Percentiles rank a stretch among this genome's conserved stretches.
Evolutionary conservation across 2,888 invertebrate species (phyloP).

Genomic region (Leucania comma): DNA sequence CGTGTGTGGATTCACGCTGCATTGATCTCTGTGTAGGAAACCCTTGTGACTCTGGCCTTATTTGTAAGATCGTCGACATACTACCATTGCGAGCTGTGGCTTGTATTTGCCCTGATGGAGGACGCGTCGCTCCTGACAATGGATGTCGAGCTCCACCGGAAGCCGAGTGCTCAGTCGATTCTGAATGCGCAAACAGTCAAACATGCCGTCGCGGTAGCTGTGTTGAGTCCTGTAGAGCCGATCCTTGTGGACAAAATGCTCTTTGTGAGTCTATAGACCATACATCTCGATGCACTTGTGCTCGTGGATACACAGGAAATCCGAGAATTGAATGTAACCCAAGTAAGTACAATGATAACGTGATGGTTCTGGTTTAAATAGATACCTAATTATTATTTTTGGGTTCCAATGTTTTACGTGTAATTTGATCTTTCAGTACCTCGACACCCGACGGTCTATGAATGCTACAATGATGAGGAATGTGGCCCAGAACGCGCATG

Average conservation of each 20-base stretch:
- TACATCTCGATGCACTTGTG: constrained; percentile 94
- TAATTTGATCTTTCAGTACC: constrained; percentile 77
- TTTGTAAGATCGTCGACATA: constrained; percentile 95
- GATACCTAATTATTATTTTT: background rate
- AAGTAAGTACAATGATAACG: constrained; percentile 78
- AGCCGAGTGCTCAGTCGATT: constrained; percentile 93
- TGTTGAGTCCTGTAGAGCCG: constrained; percentile 94
- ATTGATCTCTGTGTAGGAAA: constrained; percentile 94
- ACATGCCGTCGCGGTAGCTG: constrained; percentile 95
- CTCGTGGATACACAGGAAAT: constrained; percentile 94
- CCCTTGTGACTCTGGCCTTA: constrained; percentile 94
- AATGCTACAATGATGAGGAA: constrained; percentile 95
- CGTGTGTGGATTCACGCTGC: constrained; percentile 95
- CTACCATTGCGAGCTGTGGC: constrained; percentile 95
- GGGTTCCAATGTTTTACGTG: background rate
- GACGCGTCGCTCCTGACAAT: constrained; percentile 93
- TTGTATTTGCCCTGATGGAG: constrained; percentile 96
- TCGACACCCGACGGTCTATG: constrained; percentile 86
- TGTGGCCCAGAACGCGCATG: constrained; percentile 94
- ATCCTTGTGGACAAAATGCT: constrained; percentile 95
- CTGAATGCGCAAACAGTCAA: constrained; percentile 94
- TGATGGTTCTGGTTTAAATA: constrained; percentile 33
- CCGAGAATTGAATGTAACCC: constrained; percentile 94
- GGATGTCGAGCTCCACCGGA: constrained; percentile 92
- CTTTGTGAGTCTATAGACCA: constrained; percentile 95